Base-by-base conservation (phyloP, 2,113 vertebrate species). In the Holacanthus passer region DNA sequence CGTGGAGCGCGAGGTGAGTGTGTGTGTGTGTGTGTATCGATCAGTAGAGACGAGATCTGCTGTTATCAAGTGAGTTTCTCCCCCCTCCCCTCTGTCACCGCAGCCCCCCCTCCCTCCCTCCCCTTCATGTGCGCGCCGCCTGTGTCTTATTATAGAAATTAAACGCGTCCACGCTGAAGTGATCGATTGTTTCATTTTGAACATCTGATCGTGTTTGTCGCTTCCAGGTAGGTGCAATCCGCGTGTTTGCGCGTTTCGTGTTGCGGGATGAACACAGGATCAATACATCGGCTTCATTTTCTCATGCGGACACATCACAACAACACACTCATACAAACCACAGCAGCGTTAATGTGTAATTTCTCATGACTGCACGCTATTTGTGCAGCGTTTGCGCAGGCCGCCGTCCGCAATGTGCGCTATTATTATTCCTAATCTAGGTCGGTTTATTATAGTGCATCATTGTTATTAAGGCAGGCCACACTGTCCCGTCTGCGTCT, bases 1-100 rank as follows among this genome's bases (percentile, higher is more conserved):
- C 84, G 70, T 47, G 93, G 90, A 91, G 81, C 71, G 79, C 41
- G 66, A 89, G 94, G 94, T 93, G 87, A 93, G 94, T 92, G 31
- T 56, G 58, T 12, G 22, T 69, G 22, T 69, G 24, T 19, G 39
- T 37, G 47, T 12, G 77, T 41, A 31, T 60, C 20, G 13, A 16
- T 56, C 20, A 53, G 27, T 5, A 37, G 41, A 27, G n/a, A 24
- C 3, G 17, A 3, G 8, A 3, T 16, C 29, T 64, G 9, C 11
- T 59, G 41, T 27, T 48, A 53, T 65, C 16, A 24, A 68, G 37
- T 47, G 79, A 41, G 73, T 76, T 13, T 53, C 31, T 63, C 37
- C n/a, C 9, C 19, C 53, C 47, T 9, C 73, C n/a, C 14, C 78
- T 58, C 85, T 22, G 88, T 84, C 83, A 58, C 87, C 86, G 81